Evolutionary conservation across 2,797 vertebrate species (phyloP).

Genomic region (Xerus rutilus): DNA sequence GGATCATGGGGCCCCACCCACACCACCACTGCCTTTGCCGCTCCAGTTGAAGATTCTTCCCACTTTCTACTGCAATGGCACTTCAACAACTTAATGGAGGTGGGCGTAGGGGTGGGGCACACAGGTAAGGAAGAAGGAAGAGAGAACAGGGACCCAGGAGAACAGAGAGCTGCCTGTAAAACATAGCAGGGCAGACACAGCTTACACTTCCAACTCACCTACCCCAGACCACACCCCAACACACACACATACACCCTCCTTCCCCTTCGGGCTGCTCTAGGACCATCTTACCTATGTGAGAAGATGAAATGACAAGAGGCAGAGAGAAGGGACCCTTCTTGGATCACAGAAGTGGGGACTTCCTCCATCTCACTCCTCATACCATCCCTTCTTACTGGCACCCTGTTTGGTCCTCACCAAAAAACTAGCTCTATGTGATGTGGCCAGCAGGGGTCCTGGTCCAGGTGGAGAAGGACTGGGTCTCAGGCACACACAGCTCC

Average conservation of each 20-base stretch:
- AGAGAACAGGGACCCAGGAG: not conserved
- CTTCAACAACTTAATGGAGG: not conserved
- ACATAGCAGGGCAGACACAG: not conserved
- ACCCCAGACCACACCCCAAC: not conserved
- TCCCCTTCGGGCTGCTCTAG: too few species aligned
- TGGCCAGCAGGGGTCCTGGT: not conserved
- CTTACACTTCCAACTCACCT: not conserved
- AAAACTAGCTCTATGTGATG: not conserved
- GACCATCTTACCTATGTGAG: not conserved
- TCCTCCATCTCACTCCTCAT: too few species aligned
- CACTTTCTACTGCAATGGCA: not conserved
- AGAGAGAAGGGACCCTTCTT: not conserved
- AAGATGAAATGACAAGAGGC: not conserved
- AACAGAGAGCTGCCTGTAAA: not conserved
- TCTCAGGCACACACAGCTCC: not conserved
- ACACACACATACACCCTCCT: not conserved
- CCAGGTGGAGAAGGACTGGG: not conserved
- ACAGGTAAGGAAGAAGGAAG: not conserved
- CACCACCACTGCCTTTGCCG: too few species aligned
- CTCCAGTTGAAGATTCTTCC: not conserved
- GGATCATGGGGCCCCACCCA: not conserved
- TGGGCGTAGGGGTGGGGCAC: accelerated
- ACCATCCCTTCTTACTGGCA: not conserved
- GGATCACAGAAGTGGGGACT: not conserved
- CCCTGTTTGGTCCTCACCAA: not conserved